These are phyloP conservation scores for Ypsolopha scabrella DNA, from an alignment of 2,888 invertebrate species.

Conservation along the genomic window DNA sequence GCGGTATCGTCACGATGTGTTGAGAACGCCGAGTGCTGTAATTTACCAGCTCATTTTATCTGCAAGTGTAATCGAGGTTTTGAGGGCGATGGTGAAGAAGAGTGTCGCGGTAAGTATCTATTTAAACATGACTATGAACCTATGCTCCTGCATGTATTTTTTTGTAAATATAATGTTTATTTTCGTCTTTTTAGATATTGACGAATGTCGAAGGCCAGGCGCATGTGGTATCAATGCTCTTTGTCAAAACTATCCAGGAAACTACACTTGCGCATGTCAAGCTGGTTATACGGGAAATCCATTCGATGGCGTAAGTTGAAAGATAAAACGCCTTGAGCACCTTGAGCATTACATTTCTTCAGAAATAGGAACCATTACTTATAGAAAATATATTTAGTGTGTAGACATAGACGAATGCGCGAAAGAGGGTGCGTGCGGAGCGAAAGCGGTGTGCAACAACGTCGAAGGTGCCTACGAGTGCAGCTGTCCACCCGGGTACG, in stretches of 20 bases:
- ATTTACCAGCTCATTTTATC: slow-evolving; percentile 92
- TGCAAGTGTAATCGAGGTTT: slow-evolving; percentile 94
- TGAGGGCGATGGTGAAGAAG: slow-evolving; percentile 90
- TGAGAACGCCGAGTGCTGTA: slow-evolving; percentile 93
- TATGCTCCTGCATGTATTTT: not conserved
- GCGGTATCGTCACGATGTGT: slow-evolving; percentile 87
- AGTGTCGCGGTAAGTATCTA: slow-evolving; percentile 77
- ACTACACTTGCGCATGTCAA: slow-evolving; percentile 88
- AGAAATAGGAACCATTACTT: no score
- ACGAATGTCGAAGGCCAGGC: slow-evolving; percentile 86
- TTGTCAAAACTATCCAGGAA: slow-evolving; percentile 88
- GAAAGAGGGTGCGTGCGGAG: slow-evolving; percentile 78
- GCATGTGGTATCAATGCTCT: slow-evolving; percentile 85
- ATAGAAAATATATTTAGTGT: slow-evolving; percentile 61
- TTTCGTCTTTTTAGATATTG: slow-evolving; percentile 74
- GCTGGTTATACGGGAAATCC: slow-evolving; percentile 89
- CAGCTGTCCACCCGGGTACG: slow-evolving; percentile 85
- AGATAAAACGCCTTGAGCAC: no score
- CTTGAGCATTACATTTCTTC: no score
- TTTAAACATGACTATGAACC: not conserved
- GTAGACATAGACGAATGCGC: slow-evolving; percentile 88
- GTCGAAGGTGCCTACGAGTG: slow-evolving; percentile 85
- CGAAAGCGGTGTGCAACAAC: slow-evolving; percentile 84
- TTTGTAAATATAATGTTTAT: not conserved
- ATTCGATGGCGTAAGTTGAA: slow-evolving; percentile 53